Evolutionary conservation across 2,797 vertebrate species (phyloP).

Genomic region (Helicolenus hilgendorfi): DNA sequence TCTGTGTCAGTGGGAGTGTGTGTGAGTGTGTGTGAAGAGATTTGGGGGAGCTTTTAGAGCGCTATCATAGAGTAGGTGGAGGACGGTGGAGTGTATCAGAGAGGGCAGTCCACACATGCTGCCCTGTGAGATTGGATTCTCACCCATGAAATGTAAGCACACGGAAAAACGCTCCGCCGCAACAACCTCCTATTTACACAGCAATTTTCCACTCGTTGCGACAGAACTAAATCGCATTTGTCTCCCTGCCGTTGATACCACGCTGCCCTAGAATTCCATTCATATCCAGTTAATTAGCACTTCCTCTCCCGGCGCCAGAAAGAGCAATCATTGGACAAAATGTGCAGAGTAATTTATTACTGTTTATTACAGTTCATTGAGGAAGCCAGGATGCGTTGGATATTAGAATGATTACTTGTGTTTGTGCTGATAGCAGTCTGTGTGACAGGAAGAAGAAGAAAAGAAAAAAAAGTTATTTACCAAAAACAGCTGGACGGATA

Average conservation of each 20-base stretch:
- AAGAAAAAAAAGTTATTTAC: constrained; percentile 73
- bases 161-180: constrained; percentile 77
- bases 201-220: constrained; percentile 85
- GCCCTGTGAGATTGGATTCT: constrained; percentile 87
- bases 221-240: constrained; percentile 82
- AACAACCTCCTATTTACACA: constrained; percentile 88
- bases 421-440: constrained; percentile 62
- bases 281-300: constrained; percentile 86
- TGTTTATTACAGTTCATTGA: constrained; percentile 83
- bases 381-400: constrained; percentile 70
- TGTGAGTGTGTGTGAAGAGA: constrained; percentile 66
- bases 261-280: constrained; percentile 74
- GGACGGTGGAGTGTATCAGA: constrained; percentile 80
- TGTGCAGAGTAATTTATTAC: constrained; percentile 83
- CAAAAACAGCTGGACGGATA: constrained; percentile 84
- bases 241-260: constrained; percentile 76
- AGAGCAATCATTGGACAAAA: constrained; percentile 81
- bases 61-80: constrained; percentile 86
- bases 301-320: constrained; percentile 71
- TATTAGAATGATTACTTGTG: constrained; percentile 79
- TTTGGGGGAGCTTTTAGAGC: constrained; percentile 81
- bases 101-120: constrained; percentile 79
- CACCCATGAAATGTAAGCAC: constrained; percentile 88
- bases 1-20: constrained; percentile 54
- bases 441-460: constrained; percentile 25